phyloP scores from a whole-genome alignment of 2,888 invertebrate genomes.

The Calameuta pallipes region DNA sequence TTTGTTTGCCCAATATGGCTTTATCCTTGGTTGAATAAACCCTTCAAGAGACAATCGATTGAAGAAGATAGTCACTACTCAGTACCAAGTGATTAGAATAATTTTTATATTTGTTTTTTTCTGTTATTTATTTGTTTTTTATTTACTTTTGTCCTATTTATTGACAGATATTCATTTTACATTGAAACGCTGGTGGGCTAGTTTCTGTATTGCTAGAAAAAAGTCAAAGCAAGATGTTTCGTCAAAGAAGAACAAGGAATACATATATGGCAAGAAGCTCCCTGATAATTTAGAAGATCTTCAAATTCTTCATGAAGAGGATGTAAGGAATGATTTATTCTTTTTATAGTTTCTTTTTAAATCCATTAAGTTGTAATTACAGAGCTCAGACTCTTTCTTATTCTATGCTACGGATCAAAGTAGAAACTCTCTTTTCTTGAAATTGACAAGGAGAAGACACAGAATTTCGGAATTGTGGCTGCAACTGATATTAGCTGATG shows the following conservation, averaged over 20 bases:
- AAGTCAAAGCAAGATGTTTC: conserved; percentile 4
- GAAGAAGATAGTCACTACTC: conserved; percentile 27
- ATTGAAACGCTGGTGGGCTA: conserved; percentile 66
- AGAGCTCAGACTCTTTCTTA: conserved; percentile 65
- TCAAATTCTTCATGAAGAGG: conserved; percentile 29
- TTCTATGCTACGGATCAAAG: conserved; percentile 71
- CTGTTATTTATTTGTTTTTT: background rate
- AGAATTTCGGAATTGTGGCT: conserved; percentile 71
- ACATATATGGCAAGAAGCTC: background rate
- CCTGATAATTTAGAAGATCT: conserved; percentile 17
- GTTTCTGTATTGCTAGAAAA: conserved; percentile 55
- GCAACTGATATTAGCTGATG: conserved; percentile 65
- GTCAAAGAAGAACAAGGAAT: background rate
- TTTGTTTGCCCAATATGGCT: conserved; percentile 24
- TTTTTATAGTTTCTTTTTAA: background rate
- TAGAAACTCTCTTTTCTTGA: conserved; percentile 70
- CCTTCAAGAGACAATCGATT: conserved; percentile 9
- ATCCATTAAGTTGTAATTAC: conserved; percentile 23
- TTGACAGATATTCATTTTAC: conserved; percentile 68
- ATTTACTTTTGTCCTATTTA: conserved; percentile 8
- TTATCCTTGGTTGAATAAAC: conserved; percentile 25
- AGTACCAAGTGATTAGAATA: conserved; percentile 27
- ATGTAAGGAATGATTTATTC: conserved; percentile 23
- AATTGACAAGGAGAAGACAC: conserved; percentile 68
- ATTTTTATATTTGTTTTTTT: background rate